A percentile compares a stretch with the other conserved stretches of the same genome.
Conservation (phyloP, 2,888 invertebrate species). For the Brenthis ino region DNA sequence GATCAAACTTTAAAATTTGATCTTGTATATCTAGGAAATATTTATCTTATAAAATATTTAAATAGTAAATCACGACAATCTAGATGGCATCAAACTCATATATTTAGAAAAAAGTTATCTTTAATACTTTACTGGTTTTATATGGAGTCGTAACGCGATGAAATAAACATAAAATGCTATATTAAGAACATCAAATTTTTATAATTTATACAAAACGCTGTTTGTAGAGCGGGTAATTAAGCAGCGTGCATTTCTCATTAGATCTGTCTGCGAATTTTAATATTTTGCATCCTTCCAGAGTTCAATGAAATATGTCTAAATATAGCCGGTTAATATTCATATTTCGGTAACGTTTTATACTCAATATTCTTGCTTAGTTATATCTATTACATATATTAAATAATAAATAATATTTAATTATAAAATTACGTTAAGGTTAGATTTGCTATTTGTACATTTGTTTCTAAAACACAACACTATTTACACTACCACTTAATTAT, state of each 20-base stretch:
- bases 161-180: not conserved
- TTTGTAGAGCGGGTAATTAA: conserved; percentile 41
- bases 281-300: conserved; percentile 59
- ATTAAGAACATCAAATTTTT: not conserved
- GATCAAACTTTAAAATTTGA: too few species aligned
- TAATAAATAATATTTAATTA: not conserved
- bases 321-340: conserved; percentile 34
- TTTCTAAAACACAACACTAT: conserved; percentile 16
- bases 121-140: too few species aligned
- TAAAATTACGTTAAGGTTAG: not conserved
- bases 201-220: conserved; percentile 8
- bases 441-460: not conserved
- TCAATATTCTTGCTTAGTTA: not conserved
- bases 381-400: not conserved
- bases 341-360: conserved; percentile 13
- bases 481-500: not conserved
- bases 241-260: conserved; percentile 53
- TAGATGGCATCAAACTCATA: too few species aligned
- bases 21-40: too few species aligned
- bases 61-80: too few species aligned
- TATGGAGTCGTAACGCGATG: too few species aligned
- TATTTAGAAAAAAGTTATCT: too few species aligned
- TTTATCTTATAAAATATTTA: too few species aligned
- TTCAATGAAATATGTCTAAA: conserved; percentile 62
- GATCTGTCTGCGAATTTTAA: conserved; percentile 60